These are phyloP conservation scores for Acleris laterana DNA, from an alignment of 2,888 invertebrate genomes.

Conservation along the genomic window DNA sequence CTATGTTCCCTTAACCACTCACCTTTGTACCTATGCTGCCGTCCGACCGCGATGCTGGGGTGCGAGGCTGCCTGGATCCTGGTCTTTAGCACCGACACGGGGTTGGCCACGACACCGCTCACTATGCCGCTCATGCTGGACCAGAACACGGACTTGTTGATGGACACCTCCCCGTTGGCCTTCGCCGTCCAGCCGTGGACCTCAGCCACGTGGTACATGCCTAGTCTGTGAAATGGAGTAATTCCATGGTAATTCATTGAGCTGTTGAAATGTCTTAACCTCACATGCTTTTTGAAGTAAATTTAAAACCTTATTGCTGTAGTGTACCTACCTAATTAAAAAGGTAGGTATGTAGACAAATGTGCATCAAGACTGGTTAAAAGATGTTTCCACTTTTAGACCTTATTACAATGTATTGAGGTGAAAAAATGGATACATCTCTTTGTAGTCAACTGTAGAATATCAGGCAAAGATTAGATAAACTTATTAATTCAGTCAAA, in stretches of 20 bases:
- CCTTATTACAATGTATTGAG: too few relatives aligned
- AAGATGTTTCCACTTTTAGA: too few relatives aligned
- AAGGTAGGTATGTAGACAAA: too few relatives aligned
- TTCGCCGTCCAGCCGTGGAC: slow-evolving; percentile 81
- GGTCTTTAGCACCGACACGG: slow-evolving; percentile 92
- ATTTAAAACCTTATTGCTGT: too few relatives aligned
- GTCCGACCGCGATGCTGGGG: slow-evolving; percentile 91
- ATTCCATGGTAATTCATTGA: neutral
- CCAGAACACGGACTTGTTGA: slow-evolving; percentile 69
- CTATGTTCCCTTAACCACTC: slow-evolving; percentile 10
- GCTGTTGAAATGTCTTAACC: too few relatives aligned
- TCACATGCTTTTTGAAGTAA: too few relatives aligned
- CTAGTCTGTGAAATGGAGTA: slow-evolving; percentile 73
- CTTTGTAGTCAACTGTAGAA: too few relatives aligned
- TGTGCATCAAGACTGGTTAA: too few relatives aligned
- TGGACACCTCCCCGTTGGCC: slow-evolving; percentile 62
- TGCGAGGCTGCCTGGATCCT: slow-evolving; percentile 89
- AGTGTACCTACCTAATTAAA: too few relatives aligned
- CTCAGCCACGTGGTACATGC: slow-evolving; percentile 86
- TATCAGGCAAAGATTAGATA: too few relatives aligned
- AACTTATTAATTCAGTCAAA: too few relatives aligned
- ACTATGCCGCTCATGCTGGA: slow-evolving; percentile 85
- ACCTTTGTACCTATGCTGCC: slow-evolving; percentile 89
- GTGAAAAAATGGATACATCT: too few relatives aligned
- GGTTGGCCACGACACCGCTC: slow-evolving; percentile 89